These are phyloP conservation scores for Chrysochloris asiatica DNA, from an alignment of 2,113 vertebrate genomes.

Conservation along the genomic window DNA sequence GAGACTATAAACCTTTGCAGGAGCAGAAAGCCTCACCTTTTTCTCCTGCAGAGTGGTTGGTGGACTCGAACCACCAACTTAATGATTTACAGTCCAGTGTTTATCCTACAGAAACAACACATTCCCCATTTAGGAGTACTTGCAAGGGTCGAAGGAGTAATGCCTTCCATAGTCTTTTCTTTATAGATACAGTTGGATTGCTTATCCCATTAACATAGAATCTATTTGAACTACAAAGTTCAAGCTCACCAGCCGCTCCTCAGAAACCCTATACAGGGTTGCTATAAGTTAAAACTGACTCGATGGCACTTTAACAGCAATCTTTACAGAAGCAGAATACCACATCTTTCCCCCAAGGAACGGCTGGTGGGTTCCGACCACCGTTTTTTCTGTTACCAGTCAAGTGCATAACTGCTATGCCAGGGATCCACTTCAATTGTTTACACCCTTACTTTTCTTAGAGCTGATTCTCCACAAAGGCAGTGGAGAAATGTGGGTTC, in stretches of 20 bases:
- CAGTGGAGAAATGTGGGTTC: no score
- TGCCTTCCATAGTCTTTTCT: not conserved
- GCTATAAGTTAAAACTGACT: not conserved
- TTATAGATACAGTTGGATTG: not conserved
- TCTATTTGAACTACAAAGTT: not conserved
- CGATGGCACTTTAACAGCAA: not conserved
- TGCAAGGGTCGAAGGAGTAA: not conserved
- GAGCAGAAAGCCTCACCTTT: no score
- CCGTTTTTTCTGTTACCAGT: not conserved
- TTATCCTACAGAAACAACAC: no score
- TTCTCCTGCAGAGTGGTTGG: no score
- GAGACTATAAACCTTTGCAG: no score
- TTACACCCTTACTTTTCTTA: not conserved
- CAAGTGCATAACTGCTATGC: not conserved
- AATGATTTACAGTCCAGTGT: no score
- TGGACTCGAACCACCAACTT: no score
- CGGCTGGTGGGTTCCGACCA: not conserved
- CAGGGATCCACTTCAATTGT: not conserved
- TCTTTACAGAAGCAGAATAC: not conserved
- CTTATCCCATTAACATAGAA: not conserved
- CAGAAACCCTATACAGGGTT: not conserved
- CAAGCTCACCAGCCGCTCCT: no score
- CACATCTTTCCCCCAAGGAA: not conserved
- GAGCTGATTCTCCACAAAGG: not conserved
- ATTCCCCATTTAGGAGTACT: no score